Base-by-base conservation (phyloP, 2,888 invertebrate genomes). In the Epinotia brunnichana region DNA sequence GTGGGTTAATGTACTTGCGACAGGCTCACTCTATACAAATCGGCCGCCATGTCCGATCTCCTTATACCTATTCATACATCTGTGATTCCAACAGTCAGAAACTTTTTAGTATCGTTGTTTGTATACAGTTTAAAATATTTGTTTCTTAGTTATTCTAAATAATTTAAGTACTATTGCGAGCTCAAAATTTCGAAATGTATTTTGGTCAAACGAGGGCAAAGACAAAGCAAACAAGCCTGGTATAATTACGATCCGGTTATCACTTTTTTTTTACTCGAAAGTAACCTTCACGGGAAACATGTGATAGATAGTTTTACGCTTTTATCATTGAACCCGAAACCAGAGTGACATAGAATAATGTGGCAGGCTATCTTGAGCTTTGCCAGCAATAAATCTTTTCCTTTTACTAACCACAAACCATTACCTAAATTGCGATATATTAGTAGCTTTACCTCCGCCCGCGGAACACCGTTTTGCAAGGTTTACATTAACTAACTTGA, bases 361-460 rank as follows among this genome's bases (percentile, higher is more conserved):
- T 61, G 61, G 61, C 44, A 62, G 48, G 67, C 72, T 72, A 72
- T 72, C 72, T 68, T 57, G 61, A 68, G 56, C 67, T 68, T 67
- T 68, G 56, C 61, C 61, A 71, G 64, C 53, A 39, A 72, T 72
- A 72, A 72, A 72, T 72, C 72, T 72, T 72, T 66, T 71, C 71
- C 71, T 61, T 68, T 61, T 68, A 39, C 67, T 72, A 67, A 72
- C 72, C 72, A 72, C 72, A 67, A 73, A 69, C 73, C 73, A 73
- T 73, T 73, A 73, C 73, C 69, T 63, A 73, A 73, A 73, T 73
- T 73, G 73, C 73, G 57, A 59, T 69, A 63, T 73, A 63, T 73
- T 72, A 71, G 60, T 56, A 56, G 71, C 53, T 71, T 66, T 66
- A 67, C 53, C 19, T 67, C 54, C 21, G 29, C n/a, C 35, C 15